A percentile compares a stretch with the other conserved stretches of the same genome.
Conservation (phyloP, 2,797 vertebrate species). For the Syngnathus acus region DNA sequence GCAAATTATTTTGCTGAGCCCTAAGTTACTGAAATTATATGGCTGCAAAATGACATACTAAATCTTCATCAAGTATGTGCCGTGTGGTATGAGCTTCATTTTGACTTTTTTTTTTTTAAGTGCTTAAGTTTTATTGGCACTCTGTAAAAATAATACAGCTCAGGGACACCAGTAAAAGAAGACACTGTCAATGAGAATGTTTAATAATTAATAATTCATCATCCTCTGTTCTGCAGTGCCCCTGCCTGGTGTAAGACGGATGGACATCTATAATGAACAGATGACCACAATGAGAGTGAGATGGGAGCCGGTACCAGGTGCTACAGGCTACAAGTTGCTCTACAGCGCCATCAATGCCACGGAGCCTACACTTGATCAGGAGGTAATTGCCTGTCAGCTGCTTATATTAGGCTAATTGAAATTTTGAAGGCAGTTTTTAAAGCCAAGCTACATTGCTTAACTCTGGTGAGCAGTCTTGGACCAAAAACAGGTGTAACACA, state of each 20-base stretch:
- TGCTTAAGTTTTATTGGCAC: background rate
- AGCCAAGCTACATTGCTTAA: constrained; percentile 2
- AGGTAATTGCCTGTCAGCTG: constrained; percentile 64
- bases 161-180: background rate
- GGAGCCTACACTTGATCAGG: constrained; percentile 69
- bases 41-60: background rate
- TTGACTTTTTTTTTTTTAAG: background rate
- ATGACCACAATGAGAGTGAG: constrained; percentile 84
- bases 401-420: background rate
- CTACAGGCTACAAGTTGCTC: constrained; percentile 82
- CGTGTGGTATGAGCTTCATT: background rate
- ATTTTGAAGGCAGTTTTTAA: constrained; percentile 6
- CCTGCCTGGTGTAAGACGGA: constrained; percentile 74
- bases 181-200: background rate
- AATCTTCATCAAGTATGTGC: background rate
- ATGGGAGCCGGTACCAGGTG: constrained; percentile 79
- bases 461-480: constrained; percentile 20
- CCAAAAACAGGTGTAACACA: constrained; percentile 35
- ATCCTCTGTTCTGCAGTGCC: constrained; percentile 69
- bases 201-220: background rate
- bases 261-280: constrained; percentile 82
- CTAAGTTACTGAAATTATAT: background rate
- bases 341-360: constrained; percentile 82
- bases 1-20: background rate
- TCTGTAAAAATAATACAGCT: background rate